Evolutionary conservation across 2,113 vertebrate species (phyloP), one percentile per base, ranked within the genome.

Genomic region (Ornithorhynchus anatinus): DNA sequence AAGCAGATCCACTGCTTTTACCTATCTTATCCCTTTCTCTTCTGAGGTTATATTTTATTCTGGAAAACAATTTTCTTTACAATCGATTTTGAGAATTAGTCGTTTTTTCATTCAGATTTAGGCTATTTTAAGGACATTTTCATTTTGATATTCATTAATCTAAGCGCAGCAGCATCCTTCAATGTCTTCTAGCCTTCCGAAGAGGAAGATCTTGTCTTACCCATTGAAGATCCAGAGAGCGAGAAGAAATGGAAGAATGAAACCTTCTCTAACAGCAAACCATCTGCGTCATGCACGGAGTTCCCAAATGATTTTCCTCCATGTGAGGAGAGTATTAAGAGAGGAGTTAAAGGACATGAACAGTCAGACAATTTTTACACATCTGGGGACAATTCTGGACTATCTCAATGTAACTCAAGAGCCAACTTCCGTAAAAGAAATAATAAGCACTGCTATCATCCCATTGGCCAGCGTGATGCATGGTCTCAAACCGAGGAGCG

Each of bases 401-500:
- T 37, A 5, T 4, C 39, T 20, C 75, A 35, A 32, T 35, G 19
- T 47, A 65, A 64, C 47, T 33, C 43, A 9, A 22, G 48, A 8
- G 15, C 38, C 6, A 7, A 1, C 4, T 1, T 51, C 6, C 23
- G 9, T 7, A 32, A 12, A 37, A 29, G 23, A 22, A 19, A 51
- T 25, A 27, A 0, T 0, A 17, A 9, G 12, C 1, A 53, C 12
- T 47, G 14, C 12, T 16, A 25, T 37, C 5, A 54, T 1, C 15
- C 0, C 38, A 11, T n/a, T 4, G 1, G 16, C 64, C 64, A 73
- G 57, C 4, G 35, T 15, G 90, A 96, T 2, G 77, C 22, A 1
- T 94, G 72, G 68, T 93, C 91, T 1, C 96, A 97, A 80, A 97
- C 95, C 0, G 79, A 84, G 6, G 5, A 5, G 52, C 27, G 14